Percentiles rank a stretch among this genome's conserved stretches.
Conservation (phyloP, 1,140 invertebrate species). For the Musca vetustissima region DNA sequence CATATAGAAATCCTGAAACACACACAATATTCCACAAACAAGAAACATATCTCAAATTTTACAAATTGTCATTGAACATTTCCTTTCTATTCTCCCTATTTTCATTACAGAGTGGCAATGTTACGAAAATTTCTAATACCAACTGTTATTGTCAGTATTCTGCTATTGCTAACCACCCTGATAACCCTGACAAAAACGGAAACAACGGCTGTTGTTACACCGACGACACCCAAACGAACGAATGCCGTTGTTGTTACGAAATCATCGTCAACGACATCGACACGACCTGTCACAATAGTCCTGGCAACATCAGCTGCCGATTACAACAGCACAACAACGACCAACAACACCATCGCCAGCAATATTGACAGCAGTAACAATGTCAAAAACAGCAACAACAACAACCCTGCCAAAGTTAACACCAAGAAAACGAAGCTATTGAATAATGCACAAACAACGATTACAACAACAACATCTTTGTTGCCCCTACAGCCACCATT, state of each 20-base stretch:
- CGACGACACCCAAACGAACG: no score
- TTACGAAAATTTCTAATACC: conserved; percentile 35
- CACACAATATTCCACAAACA: no score
- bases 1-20: no score
- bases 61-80: not conserved
- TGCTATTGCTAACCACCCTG: conserved; percentile 36
- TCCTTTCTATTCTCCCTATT: not conserved
- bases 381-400: not conserved
- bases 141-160: conserved; percentile 40
- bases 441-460: no score
- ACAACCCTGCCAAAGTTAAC: not conserved
- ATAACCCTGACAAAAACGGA: conserved; percentile 23
- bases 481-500: conserved; percentile 36
- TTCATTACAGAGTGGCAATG: conserved; percentile 39
- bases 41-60: not conserved
- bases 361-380: not conserved
- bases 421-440: not conserved
- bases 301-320: not conserved
- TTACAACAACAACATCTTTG: conserved; percentile 30
- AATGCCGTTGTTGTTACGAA: conserved; percentile 1
- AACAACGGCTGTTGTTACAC: conserved; percentile 10
- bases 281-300: not conserved
- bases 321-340: not conserved
- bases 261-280: not conserved
- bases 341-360: not conserved